A percentile compares a stretch with the other conserved stretches of the same genome.
These are phyloP conservation scores for Catagonus wagneri DNA, from an alignment of 2,113 vertebrate species.

Conservation along the genomic window DNA sequence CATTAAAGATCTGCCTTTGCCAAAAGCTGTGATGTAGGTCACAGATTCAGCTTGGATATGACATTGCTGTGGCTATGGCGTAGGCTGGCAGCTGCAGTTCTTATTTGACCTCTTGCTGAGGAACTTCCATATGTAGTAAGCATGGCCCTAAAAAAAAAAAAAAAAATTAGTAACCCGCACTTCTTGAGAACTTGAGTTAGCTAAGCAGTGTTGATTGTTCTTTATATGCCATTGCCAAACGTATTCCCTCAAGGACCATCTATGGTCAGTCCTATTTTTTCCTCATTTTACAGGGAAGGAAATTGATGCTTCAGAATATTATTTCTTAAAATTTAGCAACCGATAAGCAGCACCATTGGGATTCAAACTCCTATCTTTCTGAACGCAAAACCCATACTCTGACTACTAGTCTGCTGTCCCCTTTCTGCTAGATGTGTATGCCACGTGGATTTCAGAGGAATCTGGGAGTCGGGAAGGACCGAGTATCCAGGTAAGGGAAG, in stretches of 20 bases:
- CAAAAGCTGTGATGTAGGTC: no score
- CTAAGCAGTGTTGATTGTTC: neutral
- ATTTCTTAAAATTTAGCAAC: neutral
- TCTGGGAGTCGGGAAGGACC: neutral
- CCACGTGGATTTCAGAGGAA: neutral
- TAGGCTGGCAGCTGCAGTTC: no score
- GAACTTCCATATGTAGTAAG: no score
- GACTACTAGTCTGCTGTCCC: accelerated
- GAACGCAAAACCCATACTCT: neutral
- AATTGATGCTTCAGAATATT: neutral
- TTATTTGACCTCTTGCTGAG: no score
- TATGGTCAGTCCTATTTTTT: neutral
- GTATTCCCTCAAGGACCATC: neutral
- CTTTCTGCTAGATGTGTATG: neutral
- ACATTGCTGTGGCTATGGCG: no score
- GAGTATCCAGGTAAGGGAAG: neutral
- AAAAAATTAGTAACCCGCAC: neutral
- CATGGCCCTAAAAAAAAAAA: no score
- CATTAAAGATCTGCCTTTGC: no score
- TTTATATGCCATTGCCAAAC: neutral
- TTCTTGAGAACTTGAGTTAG: neutral
- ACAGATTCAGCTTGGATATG: no score
- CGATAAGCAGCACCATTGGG: neutral
- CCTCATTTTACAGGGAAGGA: neutral
- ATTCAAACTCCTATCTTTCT: neutral